phyloP scores from a whole-genome alignment of 2,888 invertebrate species.

The Eilema griseolum region DNA sequence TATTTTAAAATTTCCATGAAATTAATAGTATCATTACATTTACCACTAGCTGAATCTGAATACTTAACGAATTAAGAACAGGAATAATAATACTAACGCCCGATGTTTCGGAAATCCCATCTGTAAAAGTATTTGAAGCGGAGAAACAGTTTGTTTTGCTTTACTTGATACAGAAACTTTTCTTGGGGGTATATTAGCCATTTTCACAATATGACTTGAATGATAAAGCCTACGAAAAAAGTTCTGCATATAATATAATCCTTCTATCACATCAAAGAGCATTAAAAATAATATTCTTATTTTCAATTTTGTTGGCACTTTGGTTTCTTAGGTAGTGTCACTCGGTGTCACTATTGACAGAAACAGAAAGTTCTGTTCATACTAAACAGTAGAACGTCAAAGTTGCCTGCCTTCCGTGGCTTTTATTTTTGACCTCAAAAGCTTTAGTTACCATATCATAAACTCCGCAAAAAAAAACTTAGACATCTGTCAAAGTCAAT shows the following conservation, averaged over 20 bases:
- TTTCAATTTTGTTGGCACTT: neutral
- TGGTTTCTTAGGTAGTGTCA: too few species aligned
- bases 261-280: neutral
- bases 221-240: slow-evolving; percentile 47
- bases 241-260: slow-evolving; percentile 61
- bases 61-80: neutral
- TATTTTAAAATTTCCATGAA: slow-evolving; percentile 12
- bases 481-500: too few species aligned
- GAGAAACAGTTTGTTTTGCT: slow-evolving; percentile 91
- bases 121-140: slow-evolving; percentile 93
- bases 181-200: slow-evolving; percentile 93
- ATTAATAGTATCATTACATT: neutral
- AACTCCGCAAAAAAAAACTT: too few species aligned
- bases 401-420: too few species aligned
- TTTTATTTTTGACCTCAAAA: too few species aligned
- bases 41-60: neutral
- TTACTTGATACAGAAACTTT: slow-evolving; percentile 91
- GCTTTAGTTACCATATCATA: too few species aligned
- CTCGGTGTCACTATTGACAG: too few species aligned
- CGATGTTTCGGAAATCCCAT: slow-evolving; percentile 96
- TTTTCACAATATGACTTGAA: slow-evolving; percentile 66
- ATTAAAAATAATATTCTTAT: neutral
- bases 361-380: too few species aligned
- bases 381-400: too few species aligned
- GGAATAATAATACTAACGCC: slow-evolving; percentile 89